These are phyloP conservation scores for Spodoptera picta DNA, from an alignment of 2,888 invertebrate genomes.

Conservation along the genomic window DNA sequence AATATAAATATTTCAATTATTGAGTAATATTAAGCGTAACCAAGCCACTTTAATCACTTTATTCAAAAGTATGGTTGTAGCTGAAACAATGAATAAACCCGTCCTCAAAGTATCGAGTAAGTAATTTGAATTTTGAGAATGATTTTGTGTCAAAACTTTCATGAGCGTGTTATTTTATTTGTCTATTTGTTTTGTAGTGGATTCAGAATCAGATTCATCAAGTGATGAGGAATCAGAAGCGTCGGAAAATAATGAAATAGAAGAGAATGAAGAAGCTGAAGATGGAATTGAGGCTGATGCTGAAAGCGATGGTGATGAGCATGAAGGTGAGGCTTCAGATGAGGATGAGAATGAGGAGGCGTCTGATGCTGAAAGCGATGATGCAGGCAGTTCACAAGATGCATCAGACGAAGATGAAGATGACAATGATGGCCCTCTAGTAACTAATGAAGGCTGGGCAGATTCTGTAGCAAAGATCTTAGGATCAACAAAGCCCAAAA, in stretches of 20 bases:
- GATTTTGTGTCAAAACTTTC: neutral
- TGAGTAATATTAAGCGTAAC: neutral
- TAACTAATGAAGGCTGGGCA: slow-evolving; percentile 93
- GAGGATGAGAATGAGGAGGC: slow-evolving; percentile 57
- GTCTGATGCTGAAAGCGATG: slow-evolving; percentile 47
- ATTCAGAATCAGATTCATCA: slow-evolving; percentile 72
- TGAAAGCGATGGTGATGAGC: slow-evolving; percentile 24
- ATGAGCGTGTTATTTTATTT: neutral
- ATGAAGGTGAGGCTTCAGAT: slow-evolving; percentile 44
- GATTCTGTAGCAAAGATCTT: slow-evolving; percentile 94
- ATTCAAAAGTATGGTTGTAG: slow-evolving; percentile 68
- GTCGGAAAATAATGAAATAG: slow-evolving; percentile 66
- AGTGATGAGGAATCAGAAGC: slow-evolving; percentile 68
- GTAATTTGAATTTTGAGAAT: slow-evolving; percentile 10
- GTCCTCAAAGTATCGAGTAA: slow-evolving; percentile 75
- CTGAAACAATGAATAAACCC: slow-evolving; percentile 72
- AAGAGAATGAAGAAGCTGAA: slow-evolving; percentile 52
- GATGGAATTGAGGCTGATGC: slow-evolving; percentile 32
- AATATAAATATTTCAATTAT: slow-evolving; percentile 10
- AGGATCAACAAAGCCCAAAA: slow-evolving; percentile 92
- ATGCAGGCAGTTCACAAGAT: slow-evolving; percentile 56
- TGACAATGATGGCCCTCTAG: slow-evolving; percentile 60
- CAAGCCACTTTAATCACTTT: neutral
- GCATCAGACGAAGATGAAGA: slow-evolving; percentile 45
- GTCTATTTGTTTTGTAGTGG: slow-evolving; percentile 57